phyloP scores from a whole-genome alignment of 2,113 vertebrate genomes.

The Esox niger region DNA sequence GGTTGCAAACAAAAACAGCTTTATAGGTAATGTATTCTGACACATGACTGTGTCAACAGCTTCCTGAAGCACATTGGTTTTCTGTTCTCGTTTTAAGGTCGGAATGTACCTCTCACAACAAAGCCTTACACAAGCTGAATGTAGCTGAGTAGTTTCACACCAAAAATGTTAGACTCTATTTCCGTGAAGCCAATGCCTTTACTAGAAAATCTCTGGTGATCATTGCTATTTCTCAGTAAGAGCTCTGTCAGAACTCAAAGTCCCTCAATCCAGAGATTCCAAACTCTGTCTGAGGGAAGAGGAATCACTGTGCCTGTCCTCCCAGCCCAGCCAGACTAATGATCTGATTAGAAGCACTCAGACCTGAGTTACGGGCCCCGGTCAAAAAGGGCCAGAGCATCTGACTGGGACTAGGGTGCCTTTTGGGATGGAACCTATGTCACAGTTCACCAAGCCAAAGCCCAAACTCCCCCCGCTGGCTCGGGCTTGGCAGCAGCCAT shows the following conservation, averaged over 20 bases:
- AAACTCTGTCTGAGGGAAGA: neutral
- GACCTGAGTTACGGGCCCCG: neutral
- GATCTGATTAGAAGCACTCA: slow-evolving; percentile 30
- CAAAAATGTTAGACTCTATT: slow-evolving; percentile 2
- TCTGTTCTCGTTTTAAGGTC: too few species aligned
- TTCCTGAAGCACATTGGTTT: too few species aligned
- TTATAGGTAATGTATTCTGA: too few species aligned
- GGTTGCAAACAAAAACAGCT: too few species aligned
- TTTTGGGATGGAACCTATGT: too few species aligned
- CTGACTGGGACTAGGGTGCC: neutral
- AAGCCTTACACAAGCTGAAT: neutral
- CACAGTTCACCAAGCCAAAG: neutral
- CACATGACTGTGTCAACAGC: too few species aligned
- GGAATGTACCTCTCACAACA: neutral
- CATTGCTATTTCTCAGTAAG: neutral
- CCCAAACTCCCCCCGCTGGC: neutral
- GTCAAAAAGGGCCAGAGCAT: neutral
- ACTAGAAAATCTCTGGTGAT: too few species aligned
- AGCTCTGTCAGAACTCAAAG: neutral
- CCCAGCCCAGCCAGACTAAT: neutral
- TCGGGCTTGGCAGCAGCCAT: neutral
- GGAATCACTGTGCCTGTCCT: neutral
- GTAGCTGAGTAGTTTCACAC: too few species aligned
- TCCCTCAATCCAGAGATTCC: neutral
- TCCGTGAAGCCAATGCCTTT: too few species aligned